Evolutionary conservation across 2,797 vertebrate genomes (phyloP).

Genomic region (Vultur gryphus): DNA sequence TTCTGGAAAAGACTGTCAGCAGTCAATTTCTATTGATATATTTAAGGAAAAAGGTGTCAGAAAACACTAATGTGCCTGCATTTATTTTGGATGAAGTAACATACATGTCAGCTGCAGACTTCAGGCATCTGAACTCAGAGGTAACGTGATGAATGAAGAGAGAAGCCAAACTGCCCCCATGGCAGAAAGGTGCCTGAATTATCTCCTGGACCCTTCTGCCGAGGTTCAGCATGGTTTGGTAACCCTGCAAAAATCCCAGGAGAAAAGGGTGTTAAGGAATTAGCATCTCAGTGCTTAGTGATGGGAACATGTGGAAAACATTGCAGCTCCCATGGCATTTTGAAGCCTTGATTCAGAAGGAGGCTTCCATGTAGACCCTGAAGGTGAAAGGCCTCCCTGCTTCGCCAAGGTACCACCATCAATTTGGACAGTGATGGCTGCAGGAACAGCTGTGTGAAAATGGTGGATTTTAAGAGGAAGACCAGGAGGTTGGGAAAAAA

Average conservation of each 20-base stretch:
- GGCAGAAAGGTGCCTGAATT: background rate
- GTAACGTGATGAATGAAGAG: background rate
- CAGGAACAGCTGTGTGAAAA: background rate
- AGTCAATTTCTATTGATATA: background rate
- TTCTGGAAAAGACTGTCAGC: background rate
- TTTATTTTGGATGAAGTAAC: background rate
- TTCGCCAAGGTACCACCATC: background rate
- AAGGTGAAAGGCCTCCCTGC: background rate
- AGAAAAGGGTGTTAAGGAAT: background rate
- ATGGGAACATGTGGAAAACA: background rate
- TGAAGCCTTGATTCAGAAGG: background rate
- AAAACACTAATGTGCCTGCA: background rate
- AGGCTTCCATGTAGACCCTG: background rate
- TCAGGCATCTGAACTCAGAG: background rate
- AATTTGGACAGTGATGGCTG: background rate
- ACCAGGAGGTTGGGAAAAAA: rapidly evolving
- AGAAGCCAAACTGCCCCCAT: background rate
- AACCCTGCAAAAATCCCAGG: background rate
- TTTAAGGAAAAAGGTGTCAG: background rate
- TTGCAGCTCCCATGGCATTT: background rate
- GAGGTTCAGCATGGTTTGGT: background rate
- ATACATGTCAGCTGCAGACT: background rate
- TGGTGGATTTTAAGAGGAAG: background rate
- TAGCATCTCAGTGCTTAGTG: background rate
- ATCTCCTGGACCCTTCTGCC: background rate